A percentile compares a stretch with the other conserved stretches of the same genome.
Conservation (phyloP, 2,888 invertebrate genomes). For the Adineta ricciae region DNA sequence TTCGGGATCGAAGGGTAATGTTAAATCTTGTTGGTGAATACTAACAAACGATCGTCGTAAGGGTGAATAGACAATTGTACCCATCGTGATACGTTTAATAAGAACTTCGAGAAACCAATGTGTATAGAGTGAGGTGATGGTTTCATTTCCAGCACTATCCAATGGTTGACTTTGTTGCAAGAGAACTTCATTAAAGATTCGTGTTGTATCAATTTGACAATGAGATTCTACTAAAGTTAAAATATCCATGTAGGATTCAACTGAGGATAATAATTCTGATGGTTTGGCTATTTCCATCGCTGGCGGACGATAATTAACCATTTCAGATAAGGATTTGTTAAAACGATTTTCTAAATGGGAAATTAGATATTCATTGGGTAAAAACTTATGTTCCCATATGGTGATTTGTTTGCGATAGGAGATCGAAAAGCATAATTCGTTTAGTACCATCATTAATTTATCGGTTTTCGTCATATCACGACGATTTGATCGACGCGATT, state of each 20-base stretch:
- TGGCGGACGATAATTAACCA: slow-evolving; percentile 56
- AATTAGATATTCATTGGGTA: slow-evolving; percentile 88
- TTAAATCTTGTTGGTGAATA: slow-evolving; percentile 52
- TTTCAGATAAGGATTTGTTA: slow-evolving; percentile 43
- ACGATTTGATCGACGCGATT: slow-evolving; percentile 85
- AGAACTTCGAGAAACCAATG: slow-evolving; percentile 16
- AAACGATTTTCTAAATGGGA: slow-evolving; percentile 78
- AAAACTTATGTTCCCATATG: slow-evolving; percentile 98
- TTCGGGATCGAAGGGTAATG: slow-evolving; percentile 20
- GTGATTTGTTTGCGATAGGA: slow-evolving; percentile 90
- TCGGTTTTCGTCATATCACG: slow-evolving; percentile 82
- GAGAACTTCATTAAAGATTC: slow-evolving; percentile 90
- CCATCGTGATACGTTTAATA: slow-evolving; percentile 53
- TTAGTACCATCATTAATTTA: slow-evolving; percentile 92
- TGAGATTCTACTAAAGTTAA: slow-evolving; percentile 84
- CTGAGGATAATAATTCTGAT: slow-evolving; percentile 81
- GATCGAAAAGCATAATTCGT: slow-evolving; percentile 89
- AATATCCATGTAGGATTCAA: slow-evolving; percentile 93
- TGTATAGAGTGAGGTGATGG: slow-evolving; percentile 36
- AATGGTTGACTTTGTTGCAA: slow-evolving; percentile 84
- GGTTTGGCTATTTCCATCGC: slow-evolving; percentile 95
- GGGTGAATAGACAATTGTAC: slow-evolving; percentile 89
- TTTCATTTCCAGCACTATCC: slow-evolving; percentile 62
- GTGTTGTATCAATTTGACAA: slow-evolving; percentile 95
- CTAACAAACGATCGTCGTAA: slow-evolving; percentile 93